Evolutionary conservation across 2,888 invertebrate species (phyloP).

Genomic region (Rhagonycha fulva): DNA sequence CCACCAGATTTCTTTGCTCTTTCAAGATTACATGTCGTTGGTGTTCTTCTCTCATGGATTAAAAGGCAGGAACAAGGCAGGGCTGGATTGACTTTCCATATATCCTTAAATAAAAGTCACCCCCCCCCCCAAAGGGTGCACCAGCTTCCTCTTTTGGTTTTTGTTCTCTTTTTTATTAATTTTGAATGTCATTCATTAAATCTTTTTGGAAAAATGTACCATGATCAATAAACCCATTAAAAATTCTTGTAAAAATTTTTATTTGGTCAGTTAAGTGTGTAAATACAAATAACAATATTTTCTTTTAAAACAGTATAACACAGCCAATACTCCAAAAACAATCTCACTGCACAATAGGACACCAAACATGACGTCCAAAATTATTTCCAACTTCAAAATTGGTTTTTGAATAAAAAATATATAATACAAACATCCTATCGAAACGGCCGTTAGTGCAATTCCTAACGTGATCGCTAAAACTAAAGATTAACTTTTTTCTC

Average conservation of each 20-base stretch:
- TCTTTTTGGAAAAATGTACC: neutral
- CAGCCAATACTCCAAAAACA: conserved; percentile 35
- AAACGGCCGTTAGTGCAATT: conserved; percentile 32
- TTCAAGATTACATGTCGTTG: too few species aligned
- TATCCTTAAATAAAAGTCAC: too few species aligned
- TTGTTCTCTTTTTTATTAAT: too few species aligned
- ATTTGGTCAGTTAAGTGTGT: neutral
- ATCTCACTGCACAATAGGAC: conserved; percentile 35
- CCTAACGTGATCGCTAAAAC: conserved; percentile 36
- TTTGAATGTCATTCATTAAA: too few species aligned
- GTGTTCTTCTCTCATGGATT: too few species aligned
- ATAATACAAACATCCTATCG: conserved; percentile 35
- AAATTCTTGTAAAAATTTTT: neutral
- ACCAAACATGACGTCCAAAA: conserved; percentile 37
- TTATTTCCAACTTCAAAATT: conserved; percentile 39
- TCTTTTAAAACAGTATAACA: conserved; percentile 37
- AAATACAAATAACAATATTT: conserved; percentile 4
- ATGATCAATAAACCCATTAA: neutral
- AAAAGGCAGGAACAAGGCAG: too few species aligned
- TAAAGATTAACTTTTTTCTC: conserved; percentile 18
- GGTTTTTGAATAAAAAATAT: conserved; percentile 37
- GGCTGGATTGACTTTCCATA: too few species aligned
- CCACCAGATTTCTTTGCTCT: too few species aligned
- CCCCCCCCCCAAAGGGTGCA: too few species aligned
- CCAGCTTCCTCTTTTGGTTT: too few species aligned